Evolutionary conservation across 1,140 invertebrate genomes (phyloP).

Genomic region (Campoletis sonorensis): DNA sequence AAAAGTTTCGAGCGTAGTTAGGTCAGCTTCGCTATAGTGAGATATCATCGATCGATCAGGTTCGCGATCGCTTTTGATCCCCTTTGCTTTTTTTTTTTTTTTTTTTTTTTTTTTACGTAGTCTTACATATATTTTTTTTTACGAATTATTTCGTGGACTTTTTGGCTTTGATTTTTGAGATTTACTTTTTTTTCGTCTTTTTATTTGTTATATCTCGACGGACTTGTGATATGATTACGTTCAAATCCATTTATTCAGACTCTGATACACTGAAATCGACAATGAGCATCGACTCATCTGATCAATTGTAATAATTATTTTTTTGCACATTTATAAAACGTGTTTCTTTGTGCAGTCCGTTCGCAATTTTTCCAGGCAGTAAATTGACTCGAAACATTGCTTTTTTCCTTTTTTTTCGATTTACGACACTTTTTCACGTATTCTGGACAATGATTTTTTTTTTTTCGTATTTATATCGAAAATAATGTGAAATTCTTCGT

Average conservation of each 20-base stretch:
- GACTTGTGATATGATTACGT: slow-evolving; percentile 24
- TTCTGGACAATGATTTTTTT: no score
- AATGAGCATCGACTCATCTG: not conserved
- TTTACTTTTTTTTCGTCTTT: not conserved
- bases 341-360: no score
- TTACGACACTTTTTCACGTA: no score
- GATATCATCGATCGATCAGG: slow-evolving; percentile 44
- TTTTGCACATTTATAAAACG: no score
- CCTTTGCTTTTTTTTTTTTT: slow-evolving; percentile 48
- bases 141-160: not conserved
- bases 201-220: not conserved
- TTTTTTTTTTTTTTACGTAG: slow-evolving; percentile 17
- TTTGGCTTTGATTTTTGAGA: not conserved
- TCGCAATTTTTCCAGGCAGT: no score
- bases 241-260: not conserved
- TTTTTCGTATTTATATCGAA: no score
- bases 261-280: no score
- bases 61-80: slow-evolving; percentile 54
- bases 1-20: slow-evolving; percentile 49
- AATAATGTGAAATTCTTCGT: no score
- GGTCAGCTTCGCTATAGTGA: slow-evolving; percentile 47
- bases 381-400: no score
- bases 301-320: not conserved
- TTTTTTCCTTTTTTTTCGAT: no score
- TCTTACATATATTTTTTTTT: not conserved